These are phyloP conservation scores for Colletes latitarsis DNA, from an alignment of 1,140 invertebrate genomes.

Conservation along the genomic window DNA sequence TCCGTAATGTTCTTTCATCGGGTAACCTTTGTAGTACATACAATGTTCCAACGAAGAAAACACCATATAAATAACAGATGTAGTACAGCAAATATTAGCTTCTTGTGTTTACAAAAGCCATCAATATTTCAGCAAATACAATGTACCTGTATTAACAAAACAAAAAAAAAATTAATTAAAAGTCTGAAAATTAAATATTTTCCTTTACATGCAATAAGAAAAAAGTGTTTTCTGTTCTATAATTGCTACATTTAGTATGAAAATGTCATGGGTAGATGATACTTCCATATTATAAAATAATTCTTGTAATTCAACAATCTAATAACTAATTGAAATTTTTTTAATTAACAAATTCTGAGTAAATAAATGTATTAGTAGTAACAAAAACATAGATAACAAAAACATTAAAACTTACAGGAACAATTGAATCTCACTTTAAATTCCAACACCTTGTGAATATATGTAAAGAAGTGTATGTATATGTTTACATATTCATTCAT, in stretches of 20 bases:
- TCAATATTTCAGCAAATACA: slow-evolving; percentile 2
- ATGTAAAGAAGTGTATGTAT: slow-evolving; percentile 36
- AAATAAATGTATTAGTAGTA: background rate
- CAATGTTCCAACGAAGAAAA: slow-evolving; percentile 15
- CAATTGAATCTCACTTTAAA: slow-evolving; percentile 10
- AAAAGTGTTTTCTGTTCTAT: background rate
- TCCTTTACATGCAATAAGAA: too few species aligned
- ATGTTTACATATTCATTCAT: slow-evolving; percentile 38
- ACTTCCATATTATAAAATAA: background rate
- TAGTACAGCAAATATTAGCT: slow-evolving; percentile 37
- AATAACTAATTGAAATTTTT: background rate
- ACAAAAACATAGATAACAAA: background rate
- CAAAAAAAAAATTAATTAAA: background rate
- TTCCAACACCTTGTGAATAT: slow-evolving; percentile 19
- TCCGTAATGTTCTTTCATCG: slow-evolving; percentile 41
- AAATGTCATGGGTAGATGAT: background rate
- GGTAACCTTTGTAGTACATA: slow-evolving; percentile 48
- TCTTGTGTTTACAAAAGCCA: slow-evolving; percentile 1
- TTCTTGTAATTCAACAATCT: background rate
- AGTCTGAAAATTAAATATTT: background rate
- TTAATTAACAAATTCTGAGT: background rate
- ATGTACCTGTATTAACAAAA: slow-evolving; percentile 34
- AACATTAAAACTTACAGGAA: slow-evolving; percentile 23
- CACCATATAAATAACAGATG: slow-evolving; percentile 10
- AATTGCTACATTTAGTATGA: background rate